A percentile compares a stretch with the other conserved stretches of the same genome.
Conservation (phyloP, 2,888 invertebrate genomes). For the Torymus texanus region DNA sequence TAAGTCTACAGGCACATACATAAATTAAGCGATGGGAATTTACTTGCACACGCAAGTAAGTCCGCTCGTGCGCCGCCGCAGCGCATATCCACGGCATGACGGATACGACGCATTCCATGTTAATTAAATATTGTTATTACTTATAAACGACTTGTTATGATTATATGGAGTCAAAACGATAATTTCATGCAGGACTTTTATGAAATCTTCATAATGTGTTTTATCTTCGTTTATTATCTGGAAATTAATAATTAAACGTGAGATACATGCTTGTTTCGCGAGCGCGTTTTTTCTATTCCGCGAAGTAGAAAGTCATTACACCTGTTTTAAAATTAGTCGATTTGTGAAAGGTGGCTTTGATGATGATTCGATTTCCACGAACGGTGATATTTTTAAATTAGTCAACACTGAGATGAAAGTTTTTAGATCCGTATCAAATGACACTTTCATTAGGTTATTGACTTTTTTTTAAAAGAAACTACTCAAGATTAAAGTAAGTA, state of each 20-base stretch:
- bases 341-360: not conserved
- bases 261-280: no score
- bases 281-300: no score
- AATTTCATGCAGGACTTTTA: constrained; percentile 27
- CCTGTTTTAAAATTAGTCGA: no score
- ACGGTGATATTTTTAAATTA: no score
- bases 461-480: no score
- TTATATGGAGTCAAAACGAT: constrained; percentile 33
- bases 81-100: constrained; percentile 48
- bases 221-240: constrained; percentile 17
- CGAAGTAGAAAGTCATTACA: no score
- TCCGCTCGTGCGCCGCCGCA: constrained; percentile 34
- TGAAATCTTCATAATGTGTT: constrained; percentile 23
- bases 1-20: constrained; percentile 55
- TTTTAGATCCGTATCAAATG: no score
- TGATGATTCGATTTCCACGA: no score
- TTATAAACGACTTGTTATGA: constrained; percentile 54
- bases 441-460: no score
- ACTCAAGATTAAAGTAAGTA: no score
- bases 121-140: constrained; percentile 59
- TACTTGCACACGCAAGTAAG: constrained; percentile 54
- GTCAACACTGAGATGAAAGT: no score
- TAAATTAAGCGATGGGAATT: constrained; percentile 72
- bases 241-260: constrained; percentile 15
- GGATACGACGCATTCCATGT: constrained; percentile 50